Percentiles rank a stretch among this genome's conserved stretches.
These are phyloP conservation scores for Crocallis elinguaria DNA, from an alignment of 2,888 invertebrate genomes.

Conservation along the genomic window DNA sequence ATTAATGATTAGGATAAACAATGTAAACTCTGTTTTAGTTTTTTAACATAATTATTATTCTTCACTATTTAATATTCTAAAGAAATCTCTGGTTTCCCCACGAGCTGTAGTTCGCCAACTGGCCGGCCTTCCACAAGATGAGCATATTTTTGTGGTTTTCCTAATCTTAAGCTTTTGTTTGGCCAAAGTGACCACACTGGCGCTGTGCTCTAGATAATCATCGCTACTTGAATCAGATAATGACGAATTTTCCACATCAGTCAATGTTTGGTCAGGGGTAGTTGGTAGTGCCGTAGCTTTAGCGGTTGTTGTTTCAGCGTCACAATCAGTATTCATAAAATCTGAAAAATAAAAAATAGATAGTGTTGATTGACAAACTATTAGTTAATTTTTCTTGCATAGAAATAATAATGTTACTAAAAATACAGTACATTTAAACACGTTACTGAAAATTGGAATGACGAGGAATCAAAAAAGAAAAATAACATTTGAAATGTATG, in stretches of 20 bases:
- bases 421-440: too few species aligned
- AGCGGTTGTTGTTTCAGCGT: background rate
- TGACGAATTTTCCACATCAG: background rate
- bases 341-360: constrained; percentile 3
- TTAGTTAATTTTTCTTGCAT: too few species aligned
- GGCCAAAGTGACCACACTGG: background rate
- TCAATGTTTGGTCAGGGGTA: background rate
- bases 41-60: background rate
- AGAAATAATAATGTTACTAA: too few species aligned
- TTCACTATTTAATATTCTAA: constrained; percentile 41
- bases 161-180: background rate
- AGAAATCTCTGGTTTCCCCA: constrained; percentile 62
- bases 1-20: too few species aligned
- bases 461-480: too few species aligned
- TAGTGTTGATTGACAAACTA: background rate
- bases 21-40: too few species aligned
- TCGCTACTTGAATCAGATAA: background rate
- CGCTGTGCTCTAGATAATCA: background rate
- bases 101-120: constrained; percentile 47
- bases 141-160: background rate
- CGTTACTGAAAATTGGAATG: too few species aligned
- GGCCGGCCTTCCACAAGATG: constrained; percentile 1
- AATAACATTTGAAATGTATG: too few species aligned
- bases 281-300: background rate
- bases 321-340: constrained; percentile 1